Conservation (phyloP, 2,797 vertebrate species). For the Odontamblyopus lacepedii region DNA sequence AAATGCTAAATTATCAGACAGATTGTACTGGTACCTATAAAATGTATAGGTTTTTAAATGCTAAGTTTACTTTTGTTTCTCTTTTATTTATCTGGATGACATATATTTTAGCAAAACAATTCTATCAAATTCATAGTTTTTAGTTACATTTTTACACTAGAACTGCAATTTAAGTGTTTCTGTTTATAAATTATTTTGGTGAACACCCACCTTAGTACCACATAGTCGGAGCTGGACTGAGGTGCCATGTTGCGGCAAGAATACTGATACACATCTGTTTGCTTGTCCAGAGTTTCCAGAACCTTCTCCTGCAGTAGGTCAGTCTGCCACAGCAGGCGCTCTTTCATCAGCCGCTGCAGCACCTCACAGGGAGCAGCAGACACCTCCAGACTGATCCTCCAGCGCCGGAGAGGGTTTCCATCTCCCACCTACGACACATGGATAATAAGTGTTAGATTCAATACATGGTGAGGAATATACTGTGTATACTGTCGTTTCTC, state of each 20-base stretch:
- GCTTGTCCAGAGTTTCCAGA: conserved; percentile 86
- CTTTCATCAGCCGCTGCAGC: conserved; percentile 85
- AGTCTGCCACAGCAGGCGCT: conserved; percentile 84
- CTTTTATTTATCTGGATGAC: too few species aligned
- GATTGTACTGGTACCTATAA: too few species aligned
- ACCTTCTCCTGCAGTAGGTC: conserved; percentile 89
- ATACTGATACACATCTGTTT: conserved; percentile 90
- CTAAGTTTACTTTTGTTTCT: too few species aligned
- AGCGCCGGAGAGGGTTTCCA: conserved; percentile 85
- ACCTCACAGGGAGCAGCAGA: conserved; percentile 82
- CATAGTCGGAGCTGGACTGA: conserved; percentile 86
- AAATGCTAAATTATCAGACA: background rate
- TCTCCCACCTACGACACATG: conserved; percentile 82
- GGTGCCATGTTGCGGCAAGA: conserved; percentile 88
- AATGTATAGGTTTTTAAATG: too few species aligned
- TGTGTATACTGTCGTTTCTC: background rate
- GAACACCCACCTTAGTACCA: conserved; percentile 85
- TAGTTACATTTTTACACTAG: too few species aligned
- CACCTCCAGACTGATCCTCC: conserved; percentile 86
- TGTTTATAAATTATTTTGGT: background rate
- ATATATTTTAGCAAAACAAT: too few species aligned
- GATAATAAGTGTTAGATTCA: background rate
- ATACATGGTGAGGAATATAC: background rate
- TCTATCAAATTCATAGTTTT: too few species aligned
- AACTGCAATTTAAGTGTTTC: too few species aligned